phyloP scores from a whole-genome alignment of 2,113 vertebrate species.

The Neolamprologus ventralis region DNA sequence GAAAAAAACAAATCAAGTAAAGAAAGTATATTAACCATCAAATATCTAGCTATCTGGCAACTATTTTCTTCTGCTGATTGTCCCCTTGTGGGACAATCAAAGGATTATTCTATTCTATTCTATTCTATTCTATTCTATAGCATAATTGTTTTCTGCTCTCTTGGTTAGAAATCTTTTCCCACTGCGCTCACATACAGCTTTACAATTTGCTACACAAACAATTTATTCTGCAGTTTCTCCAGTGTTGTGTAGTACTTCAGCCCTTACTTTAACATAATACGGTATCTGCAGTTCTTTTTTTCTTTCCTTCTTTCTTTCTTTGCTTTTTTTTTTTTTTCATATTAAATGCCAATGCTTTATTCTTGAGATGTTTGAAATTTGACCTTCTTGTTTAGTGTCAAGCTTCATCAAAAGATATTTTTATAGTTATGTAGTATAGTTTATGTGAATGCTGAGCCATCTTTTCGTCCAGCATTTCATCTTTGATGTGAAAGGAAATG shows the following conservation, averaged over 20 bases:
- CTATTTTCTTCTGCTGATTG: not conserved
- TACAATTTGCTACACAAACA: not conserved
- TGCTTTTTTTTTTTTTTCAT: not conserved
- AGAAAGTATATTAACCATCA: not conserved
- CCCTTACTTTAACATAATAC: not conserved
- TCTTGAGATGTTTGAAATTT: not conserved
- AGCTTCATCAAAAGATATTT: not conserved
- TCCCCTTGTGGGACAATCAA: not conserved
- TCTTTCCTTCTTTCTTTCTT: not conserved
- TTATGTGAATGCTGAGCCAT: not conserved
- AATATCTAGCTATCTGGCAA: not conserved
- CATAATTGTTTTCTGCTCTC: not conserved
- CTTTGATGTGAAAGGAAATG: conserved; percentile 12
- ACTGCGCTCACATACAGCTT: not conserved
- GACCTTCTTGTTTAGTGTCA: not conserved
- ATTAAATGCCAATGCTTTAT: not conserved
- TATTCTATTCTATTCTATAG: not conserved
- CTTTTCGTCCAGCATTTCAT: not conserved
- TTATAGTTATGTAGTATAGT: not conserved
- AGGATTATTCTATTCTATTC: not conserved
- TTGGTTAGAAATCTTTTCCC: not conserved
- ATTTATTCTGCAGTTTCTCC: not conserved
- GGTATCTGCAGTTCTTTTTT: not conserved
- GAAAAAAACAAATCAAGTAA: not conserved
- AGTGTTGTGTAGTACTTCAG: not conserved